These are phyloP conservation scores for Temnothorax curvispinosus DNA, from an alignment of 1,140 invertebrate species.

Conservation along the genomic window DNA sequence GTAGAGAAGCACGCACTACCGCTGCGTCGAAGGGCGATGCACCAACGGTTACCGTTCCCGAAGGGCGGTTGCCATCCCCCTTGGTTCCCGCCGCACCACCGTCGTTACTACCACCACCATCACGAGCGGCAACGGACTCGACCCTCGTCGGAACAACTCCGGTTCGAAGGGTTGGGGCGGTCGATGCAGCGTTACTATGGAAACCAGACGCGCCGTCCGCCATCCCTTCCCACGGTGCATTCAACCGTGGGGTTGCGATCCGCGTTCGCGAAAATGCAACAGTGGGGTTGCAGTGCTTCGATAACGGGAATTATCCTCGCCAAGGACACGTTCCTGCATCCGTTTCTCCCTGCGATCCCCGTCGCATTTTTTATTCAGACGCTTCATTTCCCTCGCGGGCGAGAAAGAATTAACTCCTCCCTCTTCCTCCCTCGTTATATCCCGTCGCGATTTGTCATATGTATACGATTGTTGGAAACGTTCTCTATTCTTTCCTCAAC, in stretches of 20 bases:
- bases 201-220: conserved; percentile 85
- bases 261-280: conserved; percentile 67
- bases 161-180: conserved; percentile 81
- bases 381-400: conserved; percentile 39
- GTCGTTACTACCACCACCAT: conserved; percentile 69
- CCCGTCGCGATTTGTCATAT: conserved; percentile 32
- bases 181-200: conserved; percentile 85
- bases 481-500: conserved; percentile 1
- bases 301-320: conserved; percentile 62
- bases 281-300: conserved; percentile 10
- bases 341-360: conserved; percentile 40
- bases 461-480: neutral
- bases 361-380: conserved; percentile 50
- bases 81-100: conserved; percentile 49
- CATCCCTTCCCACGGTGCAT: conserved; percentile 83
- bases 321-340: conserved; percentile 41
- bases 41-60: conserved; percentile 71
- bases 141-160: conserved; percentile 79
- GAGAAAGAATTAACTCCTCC: conserved; percentile 17
- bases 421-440: neutral
- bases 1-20: conserved; percentile 68
- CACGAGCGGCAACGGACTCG: conserved; percentile 69
- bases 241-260: conserved; percentile 79
- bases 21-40: conserved; percentile 76
- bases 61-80: conserved; percentile 67